Evolutionary conservation across 35 echinoderm and acorn worm species (phyloP).

Genomic region (Patiria miniata): DNA sequence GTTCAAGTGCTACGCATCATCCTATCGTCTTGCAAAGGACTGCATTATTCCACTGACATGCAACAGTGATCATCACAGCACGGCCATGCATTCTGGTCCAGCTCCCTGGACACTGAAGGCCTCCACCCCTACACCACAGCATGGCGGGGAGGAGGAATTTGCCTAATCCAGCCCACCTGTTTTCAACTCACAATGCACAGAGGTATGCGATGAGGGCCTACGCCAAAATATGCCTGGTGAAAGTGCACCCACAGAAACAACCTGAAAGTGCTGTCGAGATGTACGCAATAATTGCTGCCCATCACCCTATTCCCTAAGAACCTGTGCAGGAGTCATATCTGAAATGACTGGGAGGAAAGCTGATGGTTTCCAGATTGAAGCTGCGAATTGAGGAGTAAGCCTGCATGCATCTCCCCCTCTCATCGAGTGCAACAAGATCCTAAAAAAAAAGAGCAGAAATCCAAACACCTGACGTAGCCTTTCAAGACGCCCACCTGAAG

Average conservation of each 20-base stretch:
- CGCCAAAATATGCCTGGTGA: slow-evolving; percentile 62
- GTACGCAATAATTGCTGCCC: neutral
- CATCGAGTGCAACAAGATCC: too few relatives aligned
- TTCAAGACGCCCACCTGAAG: too few relatives aligned
- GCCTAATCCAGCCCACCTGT: neutral
- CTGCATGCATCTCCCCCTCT: too few relatives aligned
- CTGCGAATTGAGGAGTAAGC: too few relatives aligned
- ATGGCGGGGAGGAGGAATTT: slow-evolving; percentile 25
- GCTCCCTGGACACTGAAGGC: neutral
- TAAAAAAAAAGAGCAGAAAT: too few relatives aligned
- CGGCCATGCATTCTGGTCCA: slow-evolving; percentile 27
- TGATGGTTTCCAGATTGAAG: too few relatives aligned
- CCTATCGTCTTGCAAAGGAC: slow-evolving; percentile 20
- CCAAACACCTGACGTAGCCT: too few relatives aligned
- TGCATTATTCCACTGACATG: slow-evolving; percentile 12
- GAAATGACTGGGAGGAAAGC: too few relatives aligned
- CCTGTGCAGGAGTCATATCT: too few relatives aligned
- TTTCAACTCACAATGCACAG: slow-evolving; percentile 40
- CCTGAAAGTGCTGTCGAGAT: neutral
- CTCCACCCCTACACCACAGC: neutral
- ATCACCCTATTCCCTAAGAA: too few relatives aligned
- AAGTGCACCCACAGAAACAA: slow-evolving; percentile 7
- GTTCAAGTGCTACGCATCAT: slow-evolving; percentile 13
- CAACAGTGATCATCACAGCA: slow-evolving; percentile 1
- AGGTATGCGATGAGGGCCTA: slow-evolving; percentile 38